These are phyloP conservation scores for Lypha dubia DNA, from an alignment of 2,888 invertebrate genomes.

Conservation along the genomic window DNA sequence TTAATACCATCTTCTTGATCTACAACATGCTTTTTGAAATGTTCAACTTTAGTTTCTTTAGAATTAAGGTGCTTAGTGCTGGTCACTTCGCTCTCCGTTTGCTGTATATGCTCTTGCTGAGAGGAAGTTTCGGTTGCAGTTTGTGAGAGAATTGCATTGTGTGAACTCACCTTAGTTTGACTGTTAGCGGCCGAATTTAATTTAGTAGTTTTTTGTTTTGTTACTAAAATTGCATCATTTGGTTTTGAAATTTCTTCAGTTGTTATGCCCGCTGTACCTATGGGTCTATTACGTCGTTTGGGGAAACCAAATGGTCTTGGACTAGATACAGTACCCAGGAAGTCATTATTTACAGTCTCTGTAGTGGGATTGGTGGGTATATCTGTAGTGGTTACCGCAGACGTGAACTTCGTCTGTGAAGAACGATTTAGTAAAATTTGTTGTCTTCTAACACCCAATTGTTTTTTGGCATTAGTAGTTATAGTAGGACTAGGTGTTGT, in stretches of 20 bases:
- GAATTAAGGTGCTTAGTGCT: slow-evolving; percentile 64
- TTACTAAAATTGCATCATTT: slow-evolving; percentile 65
- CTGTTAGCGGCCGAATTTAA: slow-evolving; percentile 66
- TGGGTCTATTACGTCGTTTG: slow-evolving; percentile 84
- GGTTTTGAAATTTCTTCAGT: slow-evolving; percentile 67
- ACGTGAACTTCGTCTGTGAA: slow-evolving; percentile 74
- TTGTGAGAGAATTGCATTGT: slow-evolving; percentile 68
- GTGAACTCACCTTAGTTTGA: slow-evolving; percentile 81
- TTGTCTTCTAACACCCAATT: slow-evolving; percentile 78
- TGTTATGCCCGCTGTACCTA: slow-evolving; percentile 75
- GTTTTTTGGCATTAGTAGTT: slow-evolving; percentile 62
- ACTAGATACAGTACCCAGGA: slow-evolving; percentile 83
- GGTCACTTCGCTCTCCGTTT: slow-evolving; percentile 68
- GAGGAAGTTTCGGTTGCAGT: slow-evolving; percentile 61
- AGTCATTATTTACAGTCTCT: slow-evolving; percentile 77
- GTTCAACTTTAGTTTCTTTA: slow-evolving; percentile 62
- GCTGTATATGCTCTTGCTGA: slow-evolving; percentile 55
- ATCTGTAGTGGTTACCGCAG: slow-evolving; percentile 73
- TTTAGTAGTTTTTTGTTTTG: slow-evolving; percentile 65
- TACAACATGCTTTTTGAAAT: slow-evolving; percentile 70
- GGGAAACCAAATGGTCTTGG: slow-evolving; percentile 85
- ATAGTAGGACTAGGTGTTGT: slow-evolving; percentile 61
- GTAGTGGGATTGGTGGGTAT: slow-evolving; percentile 72
- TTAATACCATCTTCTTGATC: slow-evolving; percentile 77
- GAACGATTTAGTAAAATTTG: slow-evolving; percentile 76